A percentile compares a stretch with the other conserved stretches of the same genome.
Conservation (phyloP, 2,113 vertebrate genomes). For the Alligator mississippiensis region DNA sequence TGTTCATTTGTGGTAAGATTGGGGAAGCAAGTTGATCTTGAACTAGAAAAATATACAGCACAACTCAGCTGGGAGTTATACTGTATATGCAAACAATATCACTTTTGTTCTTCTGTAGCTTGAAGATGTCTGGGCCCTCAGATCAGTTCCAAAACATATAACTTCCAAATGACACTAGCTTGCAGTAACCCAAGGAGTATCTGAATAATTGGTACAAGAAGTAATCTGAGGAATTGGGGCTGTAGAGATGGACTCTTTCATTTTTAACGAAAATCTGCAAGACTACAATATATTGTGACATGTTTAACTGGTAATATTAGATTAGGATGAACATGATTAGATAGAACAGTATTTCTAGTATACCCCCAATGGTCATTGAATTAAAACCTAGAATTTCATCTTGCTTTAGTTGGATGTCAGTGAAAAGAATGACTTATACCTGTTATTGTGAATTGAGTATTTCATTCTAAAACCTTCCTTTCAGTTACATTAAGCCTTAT, state of each 20-base stretch:
- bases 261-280: neutral
- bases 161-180: neutral
- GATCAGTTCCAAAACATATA: neutral
- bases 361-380: neutral
- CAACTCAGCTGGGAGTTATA: neutral
- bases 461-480: neutral
- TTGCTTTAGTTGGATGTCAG: neutral
- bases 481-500: neutral
- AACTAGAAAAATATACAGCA: neutral
- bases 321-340: neutral
- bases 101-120: neutral
- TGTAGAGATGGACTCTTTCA: neutral
- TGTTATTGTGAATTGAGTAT: neutral
- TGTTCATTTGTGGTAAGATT: neutral
- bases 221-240: neutral
- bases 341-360: neutral
- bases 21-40: neutral
- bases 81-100: neutral
- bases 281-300: neutral
- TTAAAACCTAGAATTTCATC: neutral
- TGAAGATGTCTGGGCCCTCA: neutral
- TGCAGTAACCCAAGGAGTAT: neutral
- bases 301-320: neutral
- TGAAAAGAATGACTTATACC: neutral
- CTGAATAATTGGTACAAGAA: neutral